These are phyloP conservation scores for Sthenelais limicola DNA, from an alignment of 2,888 invertebrate species.

Conservation along the genomic window DNA sequence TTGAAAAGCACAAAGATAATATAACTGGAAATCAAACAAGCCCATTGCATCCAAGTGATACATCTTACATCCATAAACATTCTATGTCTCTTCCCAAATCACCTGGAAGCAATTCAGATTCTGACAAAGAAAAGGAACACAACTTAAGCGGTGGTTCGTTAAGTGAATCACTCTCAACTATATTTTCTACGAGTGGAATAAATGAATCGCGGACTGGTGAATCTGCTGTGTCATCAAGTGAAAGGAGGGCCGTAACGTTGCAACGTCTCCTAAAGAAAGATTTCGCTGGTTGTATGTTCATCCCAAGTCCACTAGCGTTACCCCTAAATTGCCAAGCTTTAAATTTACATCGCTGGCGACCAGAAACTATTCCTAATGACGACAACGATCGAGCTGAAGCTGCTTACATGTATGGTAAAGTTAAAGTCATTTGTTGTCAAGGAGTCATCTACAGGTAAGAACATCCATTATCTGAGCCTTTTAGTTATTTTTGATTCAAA, in stretches of 20 bases:
- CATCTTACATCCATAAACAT: too few species aligned
- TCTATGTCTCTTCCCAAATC: too few species aligned
- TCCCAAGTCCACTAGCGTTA: slow-evolving; percentile 56
- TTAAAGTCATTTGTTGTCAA: slow-evolving; percentile 63
- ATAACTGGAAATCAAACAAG: neutral
- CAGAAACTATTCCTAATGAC: slow-evolving; percentile 42
- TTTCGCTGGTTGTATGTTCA: slow-evolving; percentile 34
- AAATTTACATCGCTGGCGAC: slow-evolving; percentile 60
- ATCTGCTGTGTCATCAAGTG: neutral
- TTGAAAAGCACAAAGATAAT: neutral
- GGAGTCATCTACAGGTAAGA: slow-evolving; percentile 66
- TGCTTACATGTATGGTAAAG: slow-evolving; percentile 56
- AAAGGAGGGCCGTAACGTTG: slow-evolving; percentile 12
- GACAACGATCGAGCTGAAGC: slow-evolving; percentile 39
- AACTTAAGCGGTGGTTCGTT: too few species aligned
- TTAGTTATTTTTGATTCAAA: too few species aligned
- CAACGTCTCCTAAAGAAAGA: slow-evolving; percentile 26
- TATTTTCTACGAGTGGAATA: too few species aligned
- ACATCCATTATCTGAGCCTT: too few species aligned
- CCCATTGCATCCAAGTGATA: neutral
- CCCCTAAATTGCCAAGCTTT: slow-evolving; percentile 62
- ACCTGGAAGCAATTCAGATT: too few species aligned
- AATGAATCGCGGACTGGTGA: too few species aligned
- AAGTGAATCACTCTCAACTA: too few species aligned
- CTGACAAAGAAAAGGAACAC: too few species aligned